Base-by-base conservation (phyloP, 2,888 invertebrate genomes). In the Neuroscelio doddi region DNA sequence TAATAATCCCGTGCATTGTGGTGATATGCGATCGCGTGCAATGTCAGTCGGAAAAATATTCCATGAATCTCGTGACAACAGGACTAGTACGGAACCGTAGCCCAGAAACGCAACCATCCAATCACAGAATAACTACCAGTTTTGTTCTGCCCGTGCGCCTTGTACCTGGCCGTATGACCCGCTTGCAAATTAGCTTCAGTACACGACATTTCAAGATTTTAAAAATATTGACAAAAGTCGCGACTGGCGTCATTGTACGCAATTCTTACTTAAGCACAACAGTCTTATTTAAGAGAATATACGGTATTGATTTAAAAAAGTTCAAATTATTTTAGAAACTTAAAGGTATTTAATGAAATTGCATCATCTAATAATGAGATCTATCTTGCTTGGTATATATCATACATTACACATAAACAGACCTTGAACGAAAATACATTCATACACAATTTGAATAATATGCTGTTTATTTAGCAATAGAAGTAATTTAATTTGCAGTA, bases 21-120 rank as follows among this genome's bases (percentile, higher is more conserved):
- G 72, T 66, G 65, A 64, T 61, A 69, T 64, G 69, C 63, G 76
- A 79, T 83, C 82, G 83, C 83, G 83, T 83, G 83, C 81, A 70
- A 71, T 68, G 76, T 76, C 76, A 74, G 75, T 74, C 66, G 74
- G 63, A 65, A 56, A 67, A 71, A 78, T 77, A 79, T 80, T 77
- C 75, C 78, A 75, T 75, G 75, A 73, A 74, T 80, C 72, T 72
- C 78, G 78, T 81, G 82, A 83, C 82, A 83, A 79, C 78, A 76
- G 76, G 66, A 47, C 59, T 36, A 68, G 59, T 50, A 49, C 38
- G 61, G 57, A 62, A 69, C 51, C 64, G 64, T 64, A 65, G 36
- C 65, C 47, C 61, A 64, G 68, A 75, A 77, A 78, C 76, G 78
- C 71, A 68, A 74, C 66, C 57, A 57, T 58, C 71, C 72, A 72